Conservation (phyloP, 2,113 vertebrate species). For the Onychostruthus taczanowskii region DNA sequence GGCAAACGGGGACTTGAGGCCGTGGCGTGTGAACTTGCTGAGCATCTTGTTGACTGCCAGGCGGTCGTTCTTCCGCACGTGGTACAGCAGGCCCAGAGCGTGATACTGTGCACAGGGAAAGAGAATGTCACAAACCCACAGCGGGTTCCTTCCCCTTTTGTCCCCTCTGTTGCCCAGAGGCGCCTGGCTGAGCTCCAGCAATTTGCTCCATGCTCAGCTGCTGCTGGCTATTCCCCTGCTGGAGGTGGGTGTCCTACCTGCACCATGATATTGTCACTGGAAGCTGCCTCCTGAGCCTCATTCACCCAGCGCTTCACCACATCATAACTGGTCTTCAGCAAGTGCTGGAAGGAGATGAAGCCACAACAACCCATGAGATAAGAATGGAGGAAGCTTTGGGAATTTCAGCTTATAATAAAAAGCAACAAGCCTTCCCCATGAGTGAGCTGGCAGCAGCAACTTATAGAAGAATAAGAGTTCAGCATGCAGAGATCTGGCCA, state of each 20-base stretch:
- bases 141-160: background rate
- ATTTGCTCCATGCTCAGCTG: background rate
- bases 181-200: background rate
- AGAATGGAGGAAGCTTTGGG: background rate
- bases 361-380: background rate
- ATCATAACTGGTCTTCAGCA: conserved; percentile 80
- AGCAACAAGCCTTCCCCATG: background rate
- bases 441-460: background rate
- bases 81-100: conserved; percentile 81
- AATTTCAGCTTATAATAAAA: background rate
- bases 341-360: conserved; percentile 66
- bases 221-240: background rate
- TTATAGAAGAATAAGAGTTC: background rate
- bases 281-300: conserved; percentile 82
- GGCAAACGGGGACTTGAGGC: conserved; percentile 82
- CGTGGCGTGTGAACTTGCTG: conserved; percentile 79
- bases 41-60: conserved; percentile 84
- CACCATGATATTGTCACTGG: conserved; percentile 84
- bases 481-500: background rate
- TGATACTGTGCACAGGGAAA: conserved; percentile 72
- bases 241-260: conserved; percentile 63
- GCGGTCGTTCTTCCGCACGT: conserved; percentile 79
- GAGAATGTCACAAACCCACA: fast-evolving
- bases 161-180: background rate
- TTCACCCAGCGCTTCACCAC: conserved; percentile 85